Conservation (phyloP, 2,797 vertebrate genomes). For the Rhincodon typus region DNA sequence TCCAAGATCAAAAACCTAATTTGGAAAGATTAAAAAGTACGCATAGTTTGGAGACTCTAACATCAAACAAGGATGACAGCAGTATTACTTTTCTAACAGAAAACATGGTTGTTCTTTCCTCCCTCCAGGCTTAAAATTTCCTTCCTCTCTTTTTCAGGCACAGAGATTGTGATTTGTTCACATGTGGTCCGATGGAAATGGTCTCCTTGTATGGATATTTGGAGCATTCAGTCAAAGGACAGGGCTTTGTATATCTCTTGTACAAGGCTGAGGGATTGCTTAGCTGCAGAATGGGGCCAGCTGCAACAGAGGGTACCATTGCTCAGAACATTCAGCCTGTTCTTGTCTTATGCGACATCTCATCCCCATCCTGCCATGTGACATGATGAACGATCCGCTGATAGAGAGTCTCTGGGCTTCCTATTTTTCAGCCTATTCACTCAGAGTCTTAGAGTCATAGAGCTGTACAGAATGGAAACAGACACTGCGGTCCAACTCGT, state of each 20-base stretch:
- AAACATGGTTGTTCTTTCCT: too few relatives aligned
- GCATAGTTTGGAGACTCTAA: background rate
- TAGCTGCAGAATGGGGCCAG: background rate
- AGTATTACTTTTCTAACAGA: background rate
- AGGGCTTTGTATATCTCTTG: background rate
- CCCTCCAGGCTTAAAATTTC: background rate
- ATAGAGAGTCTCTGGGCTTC: background rate
- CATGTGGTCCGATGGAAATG: background rate
- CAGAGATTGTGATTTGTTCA: background rate
- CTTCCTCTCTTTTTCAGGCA: background rate
- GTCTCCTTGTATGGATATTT: background rate
- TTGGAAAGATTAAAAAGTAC: slow-evolving; percentile 13
- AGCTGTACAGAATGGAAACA: too few relatives aligned
- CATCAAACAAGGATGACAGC: slow-evolving; percentile 7
- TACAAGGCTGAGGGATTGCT: background rate
- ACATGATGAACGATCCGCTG: background rate
- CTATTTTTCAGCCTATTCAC: background rate
- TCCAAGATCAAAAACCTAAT: background rate
- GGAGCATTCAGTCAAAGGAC: background rate
- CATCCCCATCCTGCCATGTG: background rate
- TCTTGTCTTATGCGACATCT: background rate
- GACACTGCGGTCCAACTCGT: too few relatives aligned
- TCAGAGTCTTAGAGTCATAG: too few relatives aligned
- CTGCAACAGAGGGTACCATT: background rate
- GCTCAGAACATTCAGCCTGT: background rate